These are phyloP conservation scores for Atlantisia rogersi DNA, from an alignment of 2,113 vertebrate species.

Conservation along the genomic window DNA sequence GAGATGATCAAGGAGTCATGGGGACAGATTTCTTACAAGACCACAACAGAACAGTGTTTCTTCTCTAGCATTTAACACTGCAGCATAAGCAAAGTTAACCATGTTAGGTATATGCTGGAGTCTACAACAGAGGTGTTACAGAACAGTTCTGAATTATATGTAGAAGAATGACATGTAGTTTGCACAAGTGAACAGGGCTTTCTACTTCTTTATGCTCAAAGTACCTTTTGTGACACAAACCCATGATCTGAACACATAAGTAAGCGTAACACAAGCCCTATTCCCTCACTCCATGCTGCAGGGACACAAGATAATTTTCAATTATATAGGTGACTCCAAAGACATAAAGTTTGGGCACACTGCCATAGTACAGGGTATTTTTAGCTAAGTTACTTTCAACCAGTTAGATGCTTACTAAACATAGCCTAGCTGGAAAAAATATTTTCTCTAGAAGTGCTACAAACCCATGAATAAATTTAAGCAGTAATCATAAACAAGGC, in stretches of 20 bases:
- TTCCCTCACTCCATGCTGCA: background rate
- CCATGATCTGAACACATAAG: background rate
- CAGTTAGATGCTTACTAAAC: background rate
- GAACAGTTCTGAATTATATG: background rate
- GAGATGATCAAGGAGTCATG: background rate
- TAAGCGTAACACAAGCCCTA: background rate
- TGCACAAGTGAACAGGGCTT: background rate
- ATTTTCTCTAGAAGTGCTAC: background rate
- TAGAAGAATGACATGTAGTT: background rate
- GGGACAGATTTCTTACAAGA: background rate
- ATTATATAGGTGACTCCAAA: background rate
- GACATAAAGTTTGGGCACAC: background rate
- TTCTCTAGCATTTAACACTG: background rate
- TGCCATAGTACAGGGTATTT: background rate
- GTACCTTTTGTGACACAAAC: background rate
- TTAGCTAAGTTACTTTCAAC: background rate
- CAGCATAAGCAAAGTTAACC: background rate
- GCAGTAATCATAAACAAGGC: background rate
- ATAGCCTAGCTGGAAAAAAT: background rate
- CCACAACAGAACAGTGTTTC: background rate
- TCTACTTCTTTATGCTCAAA: background rate
- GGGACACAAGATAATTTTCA: background rate
- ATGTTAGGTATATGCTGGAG: rapidly evolving
- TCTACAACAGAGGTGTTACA: background rate
- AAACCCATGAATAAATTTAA: background rate